Conservation (phyloP, 1,140 invertebrate genomes). For the Palaemon carinicauda region DNA sequence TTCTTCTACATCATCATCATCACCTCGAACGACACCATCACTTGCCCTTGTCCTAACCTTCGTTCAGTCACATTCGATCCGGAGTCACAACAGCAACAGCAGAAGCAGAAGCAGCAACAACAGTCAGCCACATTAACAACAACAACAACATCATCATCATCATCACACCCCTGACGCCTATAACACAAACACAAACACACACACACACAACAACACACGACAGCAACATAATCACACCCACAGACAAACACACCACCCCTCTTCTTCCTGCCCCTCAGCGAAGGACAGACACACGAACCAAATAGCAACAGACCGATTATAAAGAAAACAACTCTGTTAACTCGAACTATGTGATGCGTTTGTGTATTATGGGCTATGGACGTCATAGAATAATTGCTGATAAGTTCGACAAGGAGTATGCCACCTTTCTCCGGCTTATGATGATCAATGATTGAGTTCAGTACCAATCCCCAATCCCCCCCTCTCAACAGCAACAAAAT, state of each 20-base stretch:
- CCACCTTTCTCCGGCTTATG: slow-evolving; percentile 51
- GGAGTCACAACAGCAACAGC: no score
- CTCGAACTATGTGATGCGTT: slow-evolving; percentile 29
- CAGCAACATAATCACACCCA: not conserved
- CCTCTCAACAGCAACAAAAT: not conserved
- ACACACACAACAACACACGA: not conserved
- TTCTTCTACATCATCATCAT: no score
- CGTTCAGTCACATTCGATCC: no score
- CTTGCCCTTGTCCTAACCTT: no score
- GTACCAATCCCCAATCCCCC: not conserved
- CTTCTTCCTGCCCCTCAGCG: not conserved
- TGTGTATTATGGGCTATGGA: slow-evolving; percentile 53
- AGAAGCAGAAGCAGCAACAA: no score
- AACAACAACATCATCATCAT: no score
- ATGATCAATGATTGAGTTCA: slow-evolving; percentile 44
- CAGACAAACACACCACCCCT: no score
- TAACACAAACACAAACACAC: not conserved
- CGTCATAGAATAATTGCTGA: slow-evolving; percentile 53
- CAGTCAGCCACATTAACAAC: no score
- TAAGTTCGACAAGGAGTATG: slow-evolving; percentile 59
- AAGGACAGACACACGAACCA: no score
- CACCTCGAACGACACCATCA: no score
- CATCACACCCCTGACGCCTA: not conserved
- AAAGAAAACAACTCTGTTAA: not conserved
- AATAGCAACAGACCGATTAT: no score